Conservation (phyloP, 1,140 invertebrate genomes). For the Drosophila mojavensis region DNA sequence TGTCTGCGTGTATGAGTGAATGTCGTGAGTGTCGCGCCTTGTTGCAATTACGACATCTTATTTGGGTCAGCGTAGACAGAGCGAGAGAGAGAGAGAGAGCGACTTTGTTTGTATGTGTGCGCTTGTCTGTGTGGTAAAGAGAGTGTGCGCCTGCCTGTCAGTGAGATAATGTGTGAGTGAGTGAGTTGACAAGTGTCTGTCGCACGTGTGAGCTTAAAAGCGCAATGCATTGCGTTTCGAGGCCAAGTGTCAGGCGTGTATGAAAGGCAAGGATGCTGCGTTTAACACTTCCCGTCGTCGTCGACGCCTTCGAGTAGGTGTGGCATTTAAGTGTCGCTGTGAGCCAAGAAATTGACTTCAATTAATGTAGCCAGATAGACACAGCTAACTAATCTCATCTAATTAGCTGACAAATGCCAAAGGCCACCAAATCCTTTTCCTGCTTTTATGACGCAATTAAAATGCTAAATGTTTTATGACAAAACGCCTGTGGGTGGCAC, state of each 20-base stretch:
- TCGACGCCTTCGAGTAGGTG: slow-evolving; percentile 18
- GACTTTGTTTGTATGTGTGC: neutral
- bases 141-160: slow-evolving; percentile 19
- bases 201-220: slow-evolving; percentile 80
- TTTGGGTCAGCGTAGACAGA: slow-evolving; percentile 67
- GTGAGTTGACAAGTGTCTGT: slow-evolving; percentile 51
- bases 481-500: slow-evolving; percentile 50
- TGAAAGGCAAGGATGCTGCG: slow-evolving; percentile 37
- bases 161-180: slow-evolving; percentile 18
- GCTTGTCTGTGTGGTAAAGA: slow-evolving; percentile 1
- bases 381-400: slow-evolving; percentile 68
- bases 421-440: slow-evolving; percentile 20
- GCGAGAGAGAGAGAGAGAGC: slow-evolving; percentile 41
- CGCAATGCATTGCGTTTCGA: slow-evolving; percentile 77
- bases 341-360: slow-evolving; percentile 47
- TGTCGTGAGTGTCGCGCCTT: slow-evolving; percentile 71
- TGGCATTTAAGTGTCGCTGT: slow-evolving; percentile 19
- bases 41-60: slow-evolving; percentile 80
- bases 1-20: slow-evolving; percentile 1
- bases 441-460: slow-evolving; percentile 75
- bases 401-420: slow-evolving; percentile 72
- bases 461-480: slow-evolving; percentile 78
- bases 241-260: slow-evolving; percentile 66
- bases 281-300: slow-evolving; percentile 62
- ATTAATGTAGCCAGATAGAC: slow-evolving; percentile 33